Evolutionary conservation across 30 jellyfish, hydroid and myxozoan species (phyloP).

Genomic region (Pseudorhiza aurosa): DNA sequence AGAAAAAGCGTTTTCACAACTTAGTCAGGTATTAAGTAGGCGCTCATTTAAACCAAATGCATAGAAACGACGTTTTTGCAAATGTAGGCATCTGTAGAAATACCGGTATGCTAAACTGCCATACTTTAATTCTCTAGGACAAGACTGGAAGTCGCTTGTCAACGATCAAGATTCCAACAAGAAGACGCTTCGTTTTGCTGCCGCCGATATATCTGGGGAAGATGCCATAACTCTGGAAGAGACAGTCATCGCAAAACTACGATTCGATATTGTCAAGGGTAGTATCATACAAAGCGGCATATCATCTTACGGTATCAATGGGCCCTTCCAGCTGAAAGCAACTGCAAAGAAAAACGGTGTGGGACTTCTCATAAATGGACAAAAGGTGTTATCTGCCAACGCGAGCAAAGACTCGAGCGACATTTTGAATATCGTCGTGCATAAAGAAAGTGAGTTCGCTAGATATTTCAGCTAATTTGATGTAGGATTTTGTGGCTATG

Average conservation of each 20-base stretch:
- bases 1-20: too few species aligned
- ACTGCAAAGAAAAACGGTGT: constrained; percentile 40
- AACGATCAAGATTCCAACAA: constrained; percentile 70
- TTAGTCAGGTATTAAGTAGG: too few species aligned
- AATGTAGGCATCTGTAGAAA: neutral
- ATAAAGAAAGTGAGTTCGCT: constrained; percentile 69
- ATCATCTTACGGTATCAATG: constrained; percentile 58
- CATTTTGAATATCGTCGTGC: constrained; percentile 61
- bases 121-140: constrained; percentile 23
- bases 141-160: constrained; percentile 74
- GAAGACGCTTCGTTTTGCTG: constrained; percentile 84
- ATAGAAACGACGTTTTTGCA: too few species aligned
- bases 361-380: constrained; percentile 79
- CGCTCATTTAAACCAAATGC: too few species aligned
- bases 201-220: constrained; percentile 86
- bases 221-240: constrained; percentile 71
- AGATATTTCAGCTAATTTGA: too few species aligned
- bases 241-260: constrained; percentile 47
- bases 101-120: neutral
- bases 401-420: constrained; percentile 75
- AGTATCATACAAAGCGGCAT: constrained; percentile 66
- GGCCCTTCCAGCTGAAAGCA: constrained; percentile 74
- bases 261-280: constrained; percentile 52
- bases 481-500: too few species aligned
- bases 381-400: constrained; percentile 44